phyloP scores from a whole-genome alignment of 35 echinoderm and acorn worm species.

The Ptychodera flava region DNA sequence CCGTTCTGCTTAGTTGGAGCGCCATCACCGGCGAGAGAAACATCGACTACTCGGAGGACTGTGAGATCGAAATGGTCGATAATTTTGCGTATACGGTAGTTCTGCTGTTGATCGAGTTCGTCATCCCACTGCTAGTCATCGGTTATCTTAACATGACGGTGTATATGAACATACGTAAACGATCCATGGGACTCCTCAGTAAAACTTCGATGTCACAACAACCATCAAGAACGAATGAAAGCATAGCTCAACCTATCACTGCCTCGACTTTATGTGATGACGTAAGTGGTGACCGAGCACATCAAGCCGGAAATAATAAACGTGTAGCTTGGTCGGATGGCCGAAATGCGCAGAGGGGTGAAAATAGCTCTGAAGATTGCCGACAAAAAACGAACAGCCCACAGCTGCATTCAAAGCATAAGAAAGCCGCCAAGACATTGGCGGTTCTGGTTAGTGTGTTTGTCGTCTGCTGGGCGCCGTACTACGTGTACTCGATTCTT shows the following conservation, averaged over 20 bases:
- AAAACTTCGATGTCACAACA: too few relatives aligned
- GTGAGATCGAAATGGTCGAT: slow-evolving; percentile 3
- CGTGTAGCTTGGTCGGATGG: not conserved
- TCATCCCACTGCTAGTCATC: slow-evolving; percentile 19
- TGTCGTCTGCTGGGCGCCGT: slow-evolving; percentile 33
- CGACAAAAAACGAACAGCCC: not conserved
- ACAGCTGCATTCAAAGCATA: slow-evolving; percentile 13
- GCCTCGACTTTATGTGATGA: not conserved
- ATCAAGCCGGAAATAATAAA: not conserved
- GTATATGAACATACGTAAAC: slow-evolving; percentile 25
- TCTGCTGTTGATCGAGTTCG: slow-evolving; percentile 16
- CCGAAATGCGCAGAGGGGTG: not conserved
- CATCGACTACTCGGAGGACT: slow-evolving; percentile 24
- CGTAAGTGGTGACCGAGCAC: not conserved
- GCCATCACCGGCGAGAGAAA: not conserved
- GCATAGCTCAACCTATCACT: too few relatives aligned
- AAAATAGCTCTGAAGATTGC: not conserved
- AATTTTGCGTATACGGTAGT: slow-evolving; percentile 12
- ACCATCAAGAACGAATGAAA: too few relatives aligned
- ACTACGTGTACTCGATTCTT: slow-evolving; percentile 26
- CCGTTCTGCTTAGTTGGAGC: slow-evolving; percentile 1
- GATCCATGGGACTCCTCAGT: slow-evolving; percentile 12
- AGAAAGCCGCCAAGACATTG: slow-evolving; percentile 45
- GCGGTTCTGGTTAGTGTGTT: slow-evolving; percentile 28
- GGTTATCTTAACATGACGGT: slow-evolving; percentile 29